phyloP scores from a whole-genome alignment of 2,797 vertebrate genomes.

The Clarias fuscus region DNA sequence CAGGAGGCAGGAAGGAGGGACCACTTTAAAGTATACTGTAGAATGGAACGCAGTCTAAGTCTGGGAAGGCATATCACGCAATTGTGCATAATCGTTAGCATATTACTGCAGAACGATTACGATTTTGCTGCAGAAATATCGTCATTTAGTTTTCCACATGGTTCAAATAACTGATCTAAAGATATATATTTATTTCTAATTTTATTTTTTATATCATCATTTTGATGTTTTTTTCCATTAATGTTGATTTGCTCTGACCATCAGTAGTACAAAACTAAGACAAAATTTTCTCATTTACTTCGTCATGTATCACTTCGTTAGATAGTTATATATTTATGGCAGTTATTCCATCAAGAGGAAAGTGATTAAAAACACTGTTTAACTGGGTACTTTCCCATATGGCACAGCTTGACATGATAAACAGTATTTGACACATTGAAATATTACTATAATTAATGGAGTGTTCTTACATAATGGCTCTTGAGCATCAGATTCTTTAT shows the following conservation, averaged over 20 bases:
- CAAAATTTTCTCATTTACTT: background rate
- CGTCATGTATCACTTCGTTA: constrained; percentile 7
- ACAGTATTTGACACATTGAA: background rate
- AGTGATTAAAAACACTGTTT: constrained; percentile 13
- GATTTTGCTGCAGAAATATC: too few relatives aligned
- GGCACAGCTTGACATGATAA: constrained; percentile 27
- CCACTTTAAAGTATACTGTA: too few relatives aligned
- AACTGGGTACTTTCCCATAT: constrained; percentile 26
- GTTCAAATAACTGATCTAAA: background rate
- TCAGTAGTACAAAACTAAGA: background rate
- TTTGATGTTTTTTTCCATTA: background rate
- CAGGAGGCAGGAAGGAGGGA: too few relatives aligned
- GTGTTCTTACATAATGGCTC: background rate
- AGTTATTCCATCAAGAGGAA: constrained; percentile 8
- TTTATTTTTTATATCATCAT: background rate
- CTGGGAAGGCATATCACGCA: too few relatives aligned
- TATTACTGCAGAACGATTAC: too few relatives aligned
- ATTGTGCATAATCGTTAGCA: too few relatives aligned
- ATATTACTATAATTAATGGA: constrained; percentile 3
- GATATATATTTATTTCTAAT: background rate
- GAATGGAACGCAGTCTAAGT: too few relatives aligned
- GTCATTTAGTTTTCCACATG: background rate
- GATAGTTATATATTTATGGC: background rate
- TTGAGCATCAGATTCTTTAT: background rate
- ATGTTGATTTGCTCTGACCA: background rate